These are phyloP conservation scores for Brachionus rubens DNA, from an alignment of 1,140 invertebrate genomes.

Conservation along the genomic window DNA sequence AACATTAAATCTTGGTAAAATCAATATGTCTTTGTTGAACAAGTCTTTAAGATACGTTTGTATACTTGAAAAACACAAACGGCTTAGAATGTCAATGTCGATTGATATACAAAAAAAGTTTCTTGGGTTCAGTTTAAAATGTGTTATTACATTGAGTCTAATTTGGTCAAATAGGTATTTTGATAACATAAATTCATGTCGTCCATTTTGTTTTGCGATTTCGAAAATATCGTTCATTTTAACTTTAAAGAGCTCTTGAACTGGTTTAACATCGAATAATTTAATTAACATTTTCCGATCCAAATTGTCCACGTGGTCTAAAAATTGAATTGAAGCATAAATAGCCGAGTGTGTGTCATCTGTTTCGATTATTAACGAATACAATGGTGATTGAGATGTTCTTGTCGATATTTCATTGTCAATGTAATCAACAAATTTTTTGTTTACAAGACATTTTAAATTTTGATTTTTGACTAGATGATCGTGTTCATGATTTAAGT, in stretches of 20 bases:
- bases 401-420: background rate
- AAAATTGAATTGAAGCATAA: background rate
- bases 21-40: background rate
- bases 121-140: background rate
- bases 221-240: background rate
- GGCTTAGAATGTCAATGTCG: background rate
- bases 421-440: background rate
- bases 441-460: background rate
- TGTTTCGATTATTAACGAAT: background rate
- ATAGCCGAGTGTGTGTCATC: background rate
- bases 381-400: background rate
- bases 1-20: background rate
- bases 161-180: background rate
- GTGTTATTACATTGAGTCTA: background rate
- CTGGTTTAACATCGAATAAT: background rate
- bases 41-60: background rate
- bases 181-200: background rate
- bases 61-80: background rate
- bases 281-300: background rate
- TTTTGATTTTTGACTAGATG: background rate
- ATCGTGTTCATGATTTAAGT: too few relatives aligned
- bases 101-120: background rate
- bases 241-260: background rate
- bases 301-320: background rate
- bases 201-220: background rate